Conservation (phyloP, 2,888 invertebrate species). For the Conistra vaccinii region DNA sequence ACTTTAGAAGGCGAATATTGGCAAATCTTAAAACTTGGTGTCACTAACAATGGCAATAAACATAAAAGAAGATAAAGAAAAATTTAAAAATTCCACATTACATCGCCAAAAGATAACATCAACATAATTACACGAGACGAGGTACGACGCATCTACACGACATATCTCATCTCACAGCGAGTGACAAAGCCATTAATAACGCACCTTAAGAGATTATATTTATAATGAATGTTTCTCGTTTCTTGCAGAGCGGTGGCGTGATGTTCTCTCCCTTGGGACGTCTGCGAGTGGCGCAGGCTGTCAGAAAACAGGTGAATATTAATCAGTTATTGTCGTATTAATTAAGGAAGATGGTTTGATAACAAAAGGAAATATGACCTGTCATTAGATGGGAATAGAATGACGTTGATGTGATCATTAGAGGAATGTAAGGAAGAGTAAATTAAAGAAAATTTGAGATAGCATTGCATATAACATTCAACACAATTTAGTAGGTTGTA, state of each 20-base stretch:
- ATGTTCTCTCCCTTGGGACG: constrained; percentile 89
- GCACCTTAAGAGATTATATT: constrained; percentile 47
- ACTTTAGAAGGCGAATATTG: not conserved
- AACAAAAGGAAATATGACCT: constrained; percentile 22
- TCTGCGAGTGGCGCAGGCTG: constrained; percentile 89
- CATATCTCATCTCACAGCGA: constrained; percentile 22
- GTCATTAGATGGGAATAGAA: not conserved
- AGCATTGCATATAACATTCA: not conserved
- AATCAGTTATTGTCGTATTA: constrained; percentile 43
- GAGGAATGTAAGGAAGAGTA: not conserved
- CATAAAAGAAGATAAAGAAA: not conserved
- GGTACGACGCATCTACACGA: not conserved
- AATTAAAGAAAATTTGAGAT: not conserved
- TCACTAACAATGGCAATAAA: not conserved
- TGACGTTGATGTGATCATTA: constrained; percentile 19
- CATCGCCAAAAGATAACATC: constrained; percentile 5
- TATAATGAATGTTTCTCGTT: constrained; percentile 51
- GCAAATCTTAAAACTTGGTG: not conserved
- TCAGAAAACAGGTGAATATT: constrained; percentile 86
- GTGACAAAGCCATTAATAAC: constrained; percentile 48
- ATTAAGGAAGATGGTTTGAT: constrained; percentile 16
- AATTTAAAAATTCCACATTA: not conserved
- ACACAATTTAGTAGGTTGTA: not conserved
- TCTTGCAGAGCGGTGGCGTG: constrained; percentile 88
- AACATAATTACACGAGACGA: constrained; percentile 12